A percentile compares a stretch with the other conserved stretches of the same genome.
Evolutionary conservation across 1,140 invertebrate species (phyloP).

Genomic region (Diorhabda elongata): DNA sequence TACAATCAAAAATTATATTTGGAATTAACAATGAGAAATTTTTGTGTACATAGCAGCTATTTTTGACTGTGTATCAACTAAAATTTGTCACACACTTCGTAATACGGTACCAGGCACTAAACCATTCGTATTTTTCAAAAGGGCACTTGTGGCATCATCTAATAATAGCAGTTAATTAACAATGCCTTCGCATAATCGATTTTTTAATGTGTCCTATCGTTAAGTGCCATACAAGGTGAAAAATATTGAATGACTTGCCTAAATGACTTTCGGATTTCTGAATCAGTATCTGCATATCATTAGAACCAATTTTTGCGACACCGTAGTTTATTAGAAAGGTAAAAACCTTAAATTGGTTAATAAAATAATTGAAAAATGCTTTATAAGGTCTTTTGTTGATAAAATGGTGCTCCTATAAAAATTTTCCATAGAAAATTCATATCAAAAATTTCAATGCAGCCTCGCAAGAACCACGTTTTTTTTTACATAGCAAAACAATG

Average conservation of each 20-base stretch:
- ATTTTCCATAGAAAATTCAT: too few relatives aligned
- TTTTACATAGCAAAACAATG: too few relatives aligned
- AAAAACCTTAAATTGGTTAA: too few relatives aligned
- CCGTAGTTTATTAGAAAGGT: not conserved
- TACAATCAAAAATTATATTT: too few relatives aligned
- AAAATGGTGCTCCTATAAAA: too few relatives aligned
- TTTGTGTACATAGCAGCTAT: not conserved
- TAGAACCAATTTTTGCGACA: not conserved
- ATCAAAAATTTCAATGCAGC: too few relatives aligned
- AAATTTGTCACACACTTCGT: slow-evolving; percentile 18
- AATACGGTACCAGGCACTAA: slow-evolving; percentile 13
- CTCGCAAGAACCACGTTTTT: too few relatives aligned
- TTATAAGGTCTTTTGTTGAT: too few relatives aligned
- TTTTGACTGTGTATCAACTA: slow-evolving; percentile 5
- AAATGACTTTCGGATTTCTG: not conserved
- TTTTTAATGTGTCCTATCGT: slow-evolving; percentile 18
- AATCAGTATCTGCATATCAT: not conserved
- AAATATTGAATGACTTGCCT: slow-evolving; percentile 7
- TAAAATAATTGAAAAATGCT: too few relatives aligned
- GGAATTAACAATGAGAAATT: too few relatives aligned
- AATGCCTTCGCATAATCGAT: slow-evolving; percentile 16
- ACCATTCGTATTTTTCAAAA: slow-evolving; percentile 20
- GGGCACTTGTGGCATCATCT: slow-evolving; percentile 20
- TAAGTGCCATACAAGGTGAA: slow-evolving; percentile 18
- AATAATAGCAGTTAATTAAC: slow-evolving; percentile 22